Base-by-base conservation (phyloP, 2,113 vertebrate species). In the Prionailurus viverrinus region DNA sequence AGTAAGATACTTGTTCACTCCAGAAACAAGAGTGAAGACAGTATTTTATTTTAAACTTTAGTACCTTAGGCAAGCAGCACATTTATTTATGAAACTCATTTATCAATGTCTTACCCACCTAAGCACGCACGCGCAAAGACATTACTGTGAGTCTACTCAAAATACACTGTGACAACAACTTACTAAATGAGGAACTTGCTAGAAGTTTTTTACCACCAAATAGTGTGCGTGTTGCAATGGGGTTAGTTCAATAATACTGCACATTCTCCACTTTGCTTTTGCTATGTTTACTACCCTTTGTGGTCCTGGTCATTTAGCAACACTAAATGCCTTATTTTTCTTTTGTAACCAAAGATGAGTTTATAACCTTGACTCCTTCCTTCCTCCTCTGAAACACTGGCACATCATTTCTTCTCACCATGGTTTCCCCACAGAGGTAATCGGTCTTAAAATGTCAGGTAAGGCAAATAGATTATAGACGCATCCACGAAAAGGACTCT, bases 41-140 rank as follows among this genome's bases (percentile, higher is more conserved):
- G 7, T 65, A 63, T 95, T 87, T 97, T 81, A 95, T 74, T 79
- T 96, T 93, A 91, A 97, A 88, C 25, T 53, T 66, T 29, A 95
- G 61, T 55, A 53, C 8, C 36, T 86, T 36, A 65, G 41, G 61
- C 41, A 97, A 87, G 71, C 33, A 80, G 18, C 33, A 41, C 11
- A 13, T 33, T 95, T 86, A 69, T 89, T 90, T 89, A 89, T 76
- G 69, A 94, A 95, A 95, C 39, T 53, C 27, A 80, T 74, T 91
- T 89, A 55, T 41, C 95, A 88, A 2, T 23, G 51, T 82, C 92
- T 79, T 89, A 5, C 15, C 31, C 58, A 66, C 36, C 14, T 36
- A 84, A 41, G 19, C 4, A 23, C 1, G 1, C 41, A 69, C 10
- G 53, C 61, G 1, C 5, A 58, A 36, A 31, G 15, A n/a, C 19